A percentile compares a stretch with the other conserved stretches of the same genome.
Conservation (phyloP, 2,888 invertebrate species). For the Mythimna lalbum region DNA sequence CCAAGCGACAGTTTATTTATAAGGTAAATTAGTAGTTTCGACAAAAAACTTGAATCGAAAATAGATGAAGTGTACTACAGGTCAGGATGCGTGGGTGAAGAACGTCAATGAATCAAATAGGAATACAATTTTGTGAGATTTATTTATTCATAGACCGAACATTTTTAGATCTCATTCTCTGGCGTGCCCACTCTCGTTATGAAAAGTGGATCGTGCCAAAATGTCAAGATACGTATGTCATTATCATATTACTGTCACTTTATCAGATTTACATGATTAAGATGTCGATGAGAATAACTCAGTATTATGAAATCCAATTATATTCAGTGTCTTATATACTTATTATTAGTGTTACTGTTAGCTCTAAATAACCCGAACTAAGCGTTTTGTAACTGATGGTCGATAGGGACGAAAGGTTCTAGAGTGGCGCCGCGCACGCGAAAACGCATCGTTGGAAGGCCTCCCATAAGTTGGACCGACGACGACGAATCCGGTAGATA, state of each 20-base stretch:
- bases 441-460: no score
- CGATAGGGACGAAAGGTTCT: no score
- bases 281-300: slow-evolving; percentile 17
- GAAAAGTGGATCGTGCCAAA: slow-evolving; percentile 46
- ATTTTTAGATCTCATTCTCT: slow-evolving; percentile 40
- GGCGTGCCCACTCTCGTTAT: slow-evolving; percentile 16
- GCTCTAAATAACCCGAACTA: not conserved
- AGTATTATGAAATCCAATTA: slow-evolving; percentile 22
- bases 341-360: not conserved
- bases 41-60: slow-evolving; percentile 11
- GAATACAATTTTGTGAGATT: slow-evolving; percentile 33
- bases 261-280: slow-evolving; percentile 29
- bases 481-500: no score
- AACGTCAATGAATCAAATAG: slow-evolving; percentile 24
- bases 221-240: slow-evolving; percentile 47
- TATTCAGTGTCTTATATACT: slow-evolving; percentile 5
- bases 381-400: no score
- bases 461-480: no score
- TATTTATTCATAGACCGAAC: slow-evolving; percentile 47
- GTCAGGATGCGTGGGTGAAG: slow-evolving; percentile 14
- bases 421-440: no score
- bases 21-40: slow-evolving; percentile 30
- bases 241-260: slow-evolving; percentile 44
- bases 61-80: slow-evolving; percentile 31
- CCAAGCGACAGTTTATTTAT: slow-evolving; percentile 17